Conservation (phyloP, 2,797 vertebrate genomes). For the Pangasius krempfi region DNA sequence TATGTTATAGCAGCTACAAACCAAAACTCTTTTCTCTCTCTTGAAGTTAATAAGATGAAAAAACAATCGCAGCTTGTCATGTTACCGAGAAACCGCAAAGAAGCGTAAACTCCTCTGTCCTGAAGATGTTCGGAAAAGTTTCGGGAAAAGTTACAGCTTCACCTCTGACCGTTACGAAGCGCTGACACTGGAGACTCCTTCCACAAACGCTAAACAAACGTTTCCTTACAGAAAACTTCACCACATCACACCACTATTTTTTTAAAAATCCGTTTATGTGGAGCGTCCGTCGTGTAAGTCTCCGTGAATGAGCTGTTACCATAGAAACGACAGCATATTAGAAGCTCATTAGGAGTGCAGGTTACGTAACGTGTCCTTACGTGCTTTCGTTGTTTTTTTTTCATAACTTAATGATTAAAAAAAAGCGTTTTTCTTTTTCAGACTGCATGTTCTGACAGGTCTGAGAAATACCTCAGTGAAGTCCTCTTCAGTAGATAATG, state of each 20-base stretch:
- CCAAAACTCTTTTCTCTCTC: background rate
- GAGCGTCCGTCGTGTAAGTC: background rate
- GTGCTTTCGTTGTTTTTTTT: too few relatives aligned
- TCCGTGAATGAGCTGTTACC: background rate
- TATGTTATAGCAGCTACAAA: background rate
- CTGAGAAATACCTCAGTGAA: background rate
- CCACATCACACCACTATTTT: too few relatives aligned
- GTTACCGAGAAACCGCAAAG: background rate
- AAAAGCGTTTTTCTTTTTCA: too few relatives aligned
- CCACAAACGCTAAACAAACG: background rate
- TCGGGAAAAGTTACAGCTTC: background rate
- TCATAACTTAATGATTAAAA: background rate
- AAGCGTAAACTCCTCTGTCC: background rate
- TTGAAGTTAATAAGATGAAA: background rate
- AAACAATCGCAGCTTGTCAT: background rate
- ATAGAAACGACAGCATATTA: background rate
- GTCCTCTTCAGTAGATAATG: background rate
- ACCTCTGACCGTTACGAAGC: background rate
- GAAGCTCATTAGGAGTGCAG: background rate
- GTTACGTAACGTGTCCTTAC: background rate
- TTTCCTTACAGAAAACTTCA: background rate
- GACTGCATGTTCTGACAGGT: background rate
- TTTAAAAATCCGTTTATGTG: background rate
- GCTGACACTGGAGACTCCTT: background rate
- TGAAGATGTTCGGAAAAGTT: background rate